These are phyloP conservation scores for Idaea straminata DNA, from an alignment of 2,888 invertebrate genomes.

Conservation along the genomic window DNA sequence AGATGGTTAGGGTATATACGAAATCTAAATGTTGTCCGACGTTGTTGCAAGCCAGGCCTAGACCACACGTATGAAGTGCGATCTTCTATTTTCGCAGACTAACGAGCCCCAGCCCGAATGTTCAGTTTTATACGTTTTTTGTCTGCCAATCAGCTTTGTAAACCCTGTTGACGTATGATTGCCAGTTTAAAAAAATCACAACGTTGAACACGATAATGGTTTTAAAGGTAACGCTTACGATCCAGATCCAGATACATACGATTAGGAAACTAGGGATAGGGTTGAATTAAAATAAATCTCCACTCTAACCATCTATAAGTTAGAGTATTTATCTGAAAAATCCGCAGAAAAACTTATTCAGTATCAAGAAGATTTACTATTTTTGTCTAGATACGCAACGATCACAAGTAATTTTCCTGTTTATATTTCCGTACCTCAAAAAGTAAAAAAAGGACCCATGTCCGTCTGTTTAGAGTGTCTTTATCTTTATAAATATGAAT, in stretches of 20 bases:
- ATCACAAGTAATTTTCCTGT: too few relatives aligned
- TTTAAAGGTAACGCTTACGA: not conserved
- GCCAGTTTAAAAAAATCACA: not conserved
- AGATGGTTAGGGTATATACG: too few relatives aligned
- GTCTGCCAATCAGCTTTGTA: constrained; percentile 22
- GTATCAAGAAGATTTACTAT: too few relatives aligned
- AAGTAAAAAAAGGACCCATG: too few relatives aligned
- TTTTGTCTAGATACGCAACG: too few relatives aligned
- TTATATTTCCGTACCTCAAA: too few relatives aligned
- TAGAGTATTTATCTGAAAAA: too few relatives aligned
- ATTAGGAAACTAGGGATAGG: too few relatives aligned
- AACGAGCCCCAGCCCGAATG: constrained; percentile 17
- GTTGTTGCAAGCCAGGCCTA: not conserved
- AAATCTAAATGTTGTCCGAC: not conserved
- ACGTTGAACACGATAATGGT: not conserved
- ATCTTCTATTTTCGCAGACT: constrained; percentile 11
- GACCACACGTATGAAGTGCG: not conserved
- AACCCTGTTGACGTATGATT: constrained; percentile 2
- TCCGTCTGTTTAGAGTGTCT: not conserved
- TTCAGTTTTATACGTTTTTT: constrained; percentile 21
- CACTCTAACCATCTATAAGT: too few relatives aligned
- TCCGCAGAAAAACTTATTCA: too few relatives aligned
- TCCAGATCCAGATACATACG: too few relatives aligned
- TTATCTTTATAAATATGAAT: not conserved
- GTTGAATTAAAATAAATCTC: too few relatives aligned